Conservation (phyloP, 92 coral and sea anemone species). For the Porites divaricata region DNA sequence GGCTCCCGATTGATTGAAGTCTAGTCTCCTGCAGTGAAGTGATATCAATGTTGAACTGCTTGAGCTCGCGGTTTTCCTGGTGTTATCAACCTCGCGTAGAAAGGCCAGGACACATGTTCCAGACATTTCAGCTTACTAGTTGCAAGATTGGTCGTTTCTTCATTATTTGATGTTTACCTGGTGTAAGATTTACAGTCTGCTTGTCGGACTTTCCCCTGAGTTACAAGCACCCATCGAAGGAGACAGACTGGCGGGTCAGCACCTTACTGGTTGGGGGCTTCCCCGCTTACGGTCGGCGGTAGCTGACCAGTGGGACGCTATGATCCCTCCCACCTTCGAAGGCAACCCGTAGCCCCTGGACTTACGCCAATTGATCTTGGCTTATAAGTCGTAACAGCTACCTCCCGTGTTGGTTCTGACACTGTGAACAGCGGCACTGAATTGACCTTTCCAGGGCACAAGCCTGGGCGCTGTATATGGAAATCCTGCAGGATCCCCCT, state of each 20-base stretch:
- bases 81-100: too few relatives aligned
- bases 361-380: not conserved
- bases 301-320: conserved; percentile 71
- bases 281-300: conserved; percentile 37
- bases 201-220: not conserved
- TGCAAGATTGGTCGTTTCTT: too few relatives aligned
- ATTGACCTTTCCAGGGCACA: not conserved
- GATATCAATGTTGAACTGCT: conserved; percentile 19
- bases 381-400: conserved; percentile 4
- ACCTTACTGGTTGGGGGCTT: conserved; percentile 11
- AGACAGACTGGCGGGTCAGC: conserved; percentile 60
- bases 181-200: too few relatives aligned
- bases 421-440: too few relatives aligned
- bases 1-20: conserved; percentile 34
- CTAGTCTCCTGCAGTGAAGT: conserved; percentile 28
- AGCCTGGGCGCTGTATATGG: conserved; percentile 9
- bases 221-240: conserved; percentile 64
- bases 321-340: conserved; percentile 73
- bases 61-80: conserved; percentile 27
- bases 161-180: too few relatives aligned
- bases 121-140: too few relatives aligned
- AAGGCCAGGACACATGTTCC: too few relatives aligned
- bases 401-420: not conserved
- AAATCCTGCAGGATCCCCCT: conserved; percentile 12
- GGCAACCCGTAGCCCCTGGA: conserved; percentile 56